phyloP scores from a whole-genome alignment of 1,140 invertebrate species.

The Batillaria attramentaria region DNA sequence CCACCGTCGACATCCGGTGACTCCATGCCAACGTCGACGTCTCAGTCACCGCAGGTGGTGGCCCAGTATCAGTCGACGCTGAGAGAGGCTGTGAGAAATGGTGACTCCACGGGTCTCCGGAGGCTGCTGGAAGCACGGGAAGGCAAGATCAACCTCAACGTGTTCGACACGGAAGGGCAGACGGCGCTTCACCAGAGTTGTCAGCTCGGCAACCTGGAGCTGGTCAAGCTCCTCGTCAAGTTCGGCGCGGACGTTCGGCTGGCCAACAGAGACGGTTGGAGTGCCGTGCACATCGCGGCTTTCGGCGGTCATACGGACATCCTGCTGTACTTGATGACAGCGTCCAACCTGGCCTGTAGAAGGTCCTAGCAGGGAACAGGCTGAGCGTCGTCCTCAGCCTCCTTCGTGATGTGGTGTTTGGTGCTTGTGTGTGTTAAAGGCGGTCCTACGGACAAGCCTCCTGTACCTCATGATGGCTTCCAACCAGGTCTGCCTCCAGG shows the following conservation, averaged over 20 bases:
- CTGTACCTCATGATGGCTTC: no score
- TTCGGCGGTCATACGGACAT: conserved; percentile 74
- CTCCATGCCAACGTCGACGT: background rate
- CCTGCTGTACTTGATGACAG: conserved; percentile 60
- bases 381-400: no score
- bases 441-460: background rate
- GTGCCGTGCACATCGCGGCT: conserved; percentile 74
- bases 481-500: no score
- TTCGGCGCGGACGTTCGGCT: conserved; percentile 74
- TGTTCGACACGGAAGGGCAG: conserved; percentile 73
- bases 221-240: conserved; percentile 74
- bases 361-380: conserved; percentile 30
- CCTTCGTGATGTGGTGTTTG: background rate
- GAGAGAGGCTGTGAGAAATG: conserved; percentile 68
- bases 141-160: conserved; percentile 71
- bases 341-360: conserved; percentile 13
- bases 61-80: conserved; percentile 66
- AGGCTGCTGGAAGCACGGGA: conserved; percentile 69
- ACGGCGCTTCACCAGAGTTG: conserved; percentile 74
- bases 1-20: conserved; percentile 23
- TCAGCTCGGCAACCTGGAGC: conserved; percentile 73
- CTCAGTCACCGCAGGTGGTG: conserved; percentile 20
- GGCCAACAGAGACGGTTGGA: conserved; percentile 75
- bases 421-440: background rate
- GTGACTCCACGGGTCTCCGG: conserved; percentile 68